A percentile compares a stretch with the other conserved stretches of the same genome.
phyloP scores from a whole-genome alignment of 2,888 invertebrate species.

The Microplitis deprimator region DNA sequence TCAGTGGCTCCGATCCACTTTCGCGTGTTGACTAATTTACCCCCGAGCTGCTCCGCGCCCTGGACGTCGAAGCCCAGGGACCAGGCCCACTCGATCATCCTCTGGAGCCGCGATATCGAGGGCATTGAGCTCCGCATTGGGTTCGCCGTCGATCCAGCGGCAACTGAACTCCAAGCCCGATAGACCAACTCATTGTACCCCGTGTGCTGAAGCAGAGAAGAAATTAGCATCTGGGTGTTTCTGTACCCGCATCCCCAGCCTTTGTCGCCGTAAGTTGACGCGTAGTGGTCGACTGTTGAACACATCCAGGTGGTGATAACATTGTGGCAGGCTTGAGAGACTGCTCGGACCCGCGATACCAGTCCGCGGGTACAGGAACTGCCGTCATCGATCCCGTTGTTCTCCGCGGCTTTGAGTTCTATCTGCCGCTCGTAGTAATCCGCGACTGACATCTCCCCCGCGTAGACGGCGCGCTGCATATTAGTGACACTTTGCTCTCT shows the following conservation, averaged over 20 bases:
- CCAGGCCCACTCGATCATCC: conserved; percentile 89
- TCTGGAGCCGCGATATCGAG: conserved; percentile 87
- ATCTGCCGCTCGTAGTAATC: conserved; percentile 88
- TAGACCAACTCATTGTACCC: conserved; percentile 79
- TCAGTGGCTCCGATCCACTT: conserved; percentile 97
- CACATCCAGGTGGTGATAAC: conserved; percentile 83
- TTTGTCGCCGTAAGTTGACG: conserved; percentile 88
- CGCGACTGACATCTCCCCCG: conserved; percentile 87
- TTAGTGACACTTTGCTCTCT: conserved; percentile 84
- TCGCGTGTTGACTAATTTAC: conserved; percentile 85
- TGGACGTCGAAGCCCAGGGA: conserved; percentile 84
- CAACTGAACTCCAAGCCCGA: conserved; percentile 68
- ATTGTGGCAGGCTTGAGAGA: conserved; percentile 73
- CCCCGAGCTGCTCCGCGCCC: conserved; percentile 89
- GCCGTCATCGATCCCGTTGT: conserved; percentile 86
- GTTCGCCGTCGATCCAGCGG: conserved; percentile 68
- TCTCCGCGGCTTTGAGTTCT: conserved; percentile 82
- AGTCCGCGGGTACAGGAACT: conserved; percentile 82
- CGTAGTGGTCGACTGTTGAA: conserved; percentile 88
- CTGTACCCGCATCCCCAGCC: conserved; percentile 96
- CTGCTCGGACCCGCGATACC: conserved; percentile 73
- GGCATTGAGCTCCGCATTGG: conserved; percentile 82
- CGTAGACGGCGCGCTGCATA: conserved; percentile 87
- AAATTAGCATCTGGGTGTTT: conserved; percentile 93
- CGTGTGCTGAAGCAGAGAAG: conserved; percentile 81